These are phyloP conservation scores for Chelidonichthys spinosus DNA, from an alignment of 2,797 vertebrate genomes.

Conservation along the genomic window DNA sequence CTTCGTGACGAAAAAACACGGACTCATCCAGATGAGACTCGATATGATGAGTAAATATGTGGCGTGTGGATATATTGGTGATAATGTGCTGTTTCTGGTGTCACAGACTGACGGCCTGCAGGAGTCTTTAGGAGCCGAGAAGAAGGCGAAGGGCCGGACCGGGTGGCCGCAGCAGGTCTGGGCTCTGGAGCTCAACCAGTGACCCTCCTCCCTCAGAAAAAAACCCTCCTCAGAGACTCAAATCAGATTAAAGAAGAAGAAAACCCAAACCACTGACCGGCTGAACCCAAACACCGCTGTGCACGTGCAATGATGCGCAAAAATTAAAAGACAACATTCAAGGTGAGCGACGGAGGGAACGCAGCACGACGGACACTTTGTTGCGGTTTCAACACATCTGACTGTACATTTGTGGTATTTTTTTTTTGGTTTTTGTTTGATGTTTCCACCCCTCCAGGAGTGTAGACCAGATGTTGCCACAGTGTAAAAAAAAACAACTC, in stretches of 20 bases:
- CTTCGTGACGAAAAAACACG: not conserved
- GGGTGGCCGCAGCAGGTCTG: constrained; percentile 98
- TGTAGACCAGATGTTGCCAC: constrained; percentile 49
- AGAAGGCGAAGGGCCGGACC: constrained; percentile 93
- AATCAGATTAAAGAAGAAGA: constrained; percentile 41
- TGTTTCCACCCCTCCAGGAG: constrained; percentile 25
- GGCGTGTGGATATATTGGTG: not conserved
- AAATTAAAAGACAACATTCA: constrained; percentile 5
- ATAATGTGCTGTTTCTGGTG: constrained; percentile 1
- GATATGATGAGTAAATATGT: not conserved
- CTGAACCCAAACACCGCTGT: constrained; percentile 39
- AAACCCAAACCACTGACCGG: constrained; percentile 54
- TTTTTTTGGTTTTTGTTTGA: constrained; percentile 18
- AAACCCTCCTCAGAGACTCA: constrained; percentile 41
- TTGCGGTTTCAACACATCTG: constrained; percentile 3
- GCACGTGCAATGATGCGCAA: constrained; percentile 44
- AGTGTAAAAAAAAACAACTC: not conserved
- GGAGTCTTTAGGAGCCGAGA: constrained; percentile 86
- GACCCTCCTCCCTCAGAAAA: constrained; percentile 56
- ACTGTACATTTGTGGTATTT: constrained; percentile 60
- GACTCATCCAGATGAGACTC: not conserved
- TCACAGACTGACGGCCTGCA: constrained; percentile 86
- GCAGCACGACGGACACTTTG: not conserved
- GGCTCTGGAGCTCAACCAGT: constrained; percentile 96
- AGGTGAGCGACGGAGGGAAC: not conserved